Conservation (phyloP, 2,888 invertebrate species). For the Drosophila sordidula region DNA sequence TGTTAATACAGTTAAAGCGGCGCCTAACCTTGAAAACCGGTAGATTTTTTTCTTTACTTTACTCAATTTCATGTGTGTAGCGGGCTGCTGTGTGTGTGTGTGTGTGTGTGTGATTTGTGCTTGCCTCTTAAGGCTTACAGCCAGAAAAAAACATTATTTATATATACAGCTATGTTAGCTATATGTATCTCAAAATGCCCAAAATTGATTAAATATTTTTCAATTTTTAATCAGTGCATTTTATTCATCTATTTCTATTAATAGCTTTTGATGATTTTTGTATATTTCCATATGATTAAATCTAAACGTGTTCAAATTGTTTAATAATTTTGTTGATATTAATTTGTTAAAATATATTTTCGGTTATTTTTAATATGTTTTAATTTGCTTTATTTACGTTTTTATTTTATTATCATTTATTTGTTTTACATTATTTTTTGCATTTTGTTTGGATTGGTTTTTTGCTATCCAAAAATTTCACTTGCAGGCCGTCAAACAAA, state of each 20-base stretch:
- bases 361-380: slow-evolving; percentile 1
- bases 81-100: slow-evolving; percentile 30
- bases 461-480: slow-evolving; percentile 41
- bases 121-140: slow-evolving; percentile 50
- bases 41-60: slow-evolving; percentile 63
- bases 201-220: slow-evolving; percentile 7
- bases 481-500: slow-evolving; percentile 60
- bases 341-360: background rate
- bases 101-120: slow-evolving; percentile 46
- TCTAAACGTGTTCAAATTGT: too few species aligned
- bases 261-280: background rate
- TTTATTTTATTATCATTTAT: slow-evolving; percentile 4
- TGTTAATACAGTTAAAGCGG: slow-evolving; percentile 79
- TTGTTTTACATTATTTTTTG: background rate
- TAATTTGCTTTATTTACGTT: slow-evolving; percentile 5
- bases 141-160: slow-evolving; percentile 23
- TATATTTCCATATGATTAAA: background rate
- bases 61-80: slow-evolving; percentile 60
- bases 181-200: background rate
- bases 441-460: slow-evolving; percentile 8
- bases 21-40: slow-evolving; percentile 79
- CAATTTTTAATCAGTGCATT: background rate
- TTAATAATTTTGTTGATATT: background rate
- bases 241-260: slow-evolving; percentile 15
- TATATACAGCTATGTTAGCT: slow-evolving; percentile 17